These are phyloP conservation scores for Nestor notabilis DNA, from an alignment of 2,113 vertebrate genomes.

Conservation along the genomic window DNA sequence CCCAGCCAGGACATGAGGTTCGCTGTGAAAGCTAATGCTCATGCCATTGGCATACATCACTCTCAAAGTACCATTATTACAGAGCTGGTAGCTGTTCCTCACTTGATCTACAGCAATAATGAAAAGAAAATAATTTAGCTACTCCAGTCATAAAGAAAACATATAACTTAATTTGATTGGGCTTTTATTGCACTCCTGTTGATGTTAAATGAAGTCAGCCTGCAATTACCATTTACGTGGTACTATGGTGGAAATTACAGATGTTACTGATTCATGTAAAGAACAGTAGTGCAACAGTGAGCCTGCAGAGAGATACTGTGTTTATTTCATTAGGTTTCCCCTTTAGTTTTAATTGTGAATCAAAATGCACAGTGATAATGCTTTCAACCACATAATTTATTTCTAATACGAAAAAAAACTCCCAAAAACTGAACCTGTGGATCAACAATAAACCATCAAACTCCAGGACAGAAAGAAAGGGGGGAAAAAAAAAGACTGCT, in stretches of 20 bases:
- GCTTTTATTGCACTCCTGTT: conserved; percentile 72
- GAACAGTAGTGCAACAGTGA: conserved; percentile 70
- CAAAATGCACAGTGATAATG: conserved; percentile 61
- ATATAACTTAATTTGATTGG: conserved; percentile 69
- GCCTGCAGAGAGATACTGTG: conserved; percentile 68
- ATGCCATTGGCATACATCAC: conserved; percentile 99
- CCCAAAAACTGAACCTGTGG: conserved; percentile 52
- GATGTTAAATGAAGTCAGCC: conserved; percentile 72
- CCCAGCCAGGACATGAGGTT: conserved; percentile 95
- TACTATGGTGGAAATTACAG: conserved; percentile 67
- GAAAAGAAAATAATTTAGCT: conserved; percentile 68
- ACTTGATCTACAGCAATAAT: conserved; percentile 90
- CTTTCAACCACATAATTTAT: conserved; percentile 57
- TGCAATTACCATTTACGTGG: conserved; percentile 70
- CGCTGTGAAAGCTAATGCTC: conserved; percentile 98
- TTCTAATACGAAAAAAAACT: conserved; percentile 45
- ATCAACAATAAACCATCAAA: conserved; percentile 33
- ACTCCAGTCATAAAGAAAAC: conserved; percentile 69
- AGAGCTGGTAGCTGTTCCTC: conserved; percentile 98
- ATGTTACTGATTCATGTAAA: conserved; percentile 69
- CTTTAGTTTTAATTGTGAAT: conserved; percentile 70
- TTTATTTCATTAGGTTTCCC: conserved; percentile 67
- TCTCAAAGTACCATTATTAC: conserved; percentile 95
- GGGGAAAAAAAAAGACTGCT: background rate
- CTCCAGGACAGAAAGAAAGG: background rate